Evolutionary conservation across 2,888 invertebrate species (phyloP), one percentile per base, ranked within the genome.

Genomic region (Malthinus seriepunctatus): DNA sequence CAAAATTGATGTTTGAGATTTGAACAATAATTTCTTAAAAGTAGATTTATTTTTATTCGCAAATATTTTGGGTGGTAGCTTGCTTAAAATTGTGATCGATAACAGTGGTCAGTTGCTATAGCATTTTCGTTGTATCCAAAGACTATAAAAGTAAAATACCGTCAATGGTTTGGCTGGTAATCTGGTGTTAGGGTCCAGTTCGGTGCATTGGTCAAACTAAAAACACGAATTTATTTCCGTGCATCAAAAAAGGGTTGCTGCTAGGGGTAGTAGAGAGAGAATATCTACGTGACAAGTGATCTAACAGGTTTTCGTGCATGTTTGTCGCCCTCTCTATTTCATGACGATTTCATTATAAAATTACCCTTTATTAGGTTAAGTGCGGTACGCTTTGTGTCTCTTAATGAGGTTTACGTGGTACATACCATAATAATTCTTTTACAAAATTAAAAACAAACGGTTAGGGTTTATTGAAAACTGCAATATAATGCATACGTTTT

Each of bases 251-350:
- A 44, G 35, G 50, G 56, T 35, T 50, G 14, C 12, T 32, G 2
- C 2, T 23, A 45, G 51, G 51, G 42, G 31, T 57, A n/a, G n/a
- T n/a, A n/a, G 5, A 23, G 23, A 23, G 23, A 23, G 52, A 52
- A 51, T 57, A 47, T 39, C 52, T 58, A 58, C 58, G 58, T 58
- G 58, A 58, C 58, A 58, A 58, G 58, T 58, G 58, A 58, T 58
- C 58, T 58, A 58, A 58, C 58, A 58, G 50, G 53, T 54, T 52
- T 57, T 48, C 50, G 58, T 54, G 50, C 53, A 45, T 53, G 53
- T 58, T 58, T 58, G 50, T 54, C 45, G 34, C 58, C 53, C 53
- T 52, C 51, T 52, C 51, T 52, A 52, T 51, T 51, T 51, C 51
- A 51, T 52, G 51, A 44, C 51, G 51, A 52, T 57, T 57, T 58